These are phyloP conservation scores for Hypercompe scribonia DNA, from an alignment of 2,888 invertebrate genomes.

Conservation along the genomic window DNA sequence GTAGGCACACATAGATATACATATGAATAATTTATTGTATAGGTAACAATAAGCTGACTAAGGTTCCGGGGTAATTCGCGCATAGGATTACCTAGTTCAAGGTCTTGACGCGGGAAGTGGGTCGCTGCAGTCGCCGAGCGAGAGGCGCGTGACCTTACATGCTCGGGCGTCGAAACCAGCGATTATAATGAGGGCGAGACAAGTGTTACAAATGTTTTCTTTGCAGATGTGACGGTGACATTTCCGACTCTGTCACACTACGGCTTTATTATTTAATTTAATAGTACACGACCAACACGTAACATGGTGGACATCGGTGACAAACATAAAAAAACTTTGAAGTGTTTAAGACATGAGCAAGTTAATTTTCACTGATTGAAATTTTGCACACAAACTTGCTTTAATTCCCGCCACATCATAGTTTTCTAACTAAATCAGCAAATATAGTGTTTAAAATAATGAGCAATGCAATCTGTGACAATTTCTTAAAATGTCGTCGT, in stretches of 20 bases:
- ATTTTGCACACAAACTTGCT: no score
- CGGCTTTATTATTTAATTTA: neutral
- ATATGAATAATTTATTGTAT: neutral
- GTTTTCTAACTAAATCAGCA: no score
- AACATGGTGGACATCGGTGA: no score
- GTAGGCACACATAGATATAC: neutral
- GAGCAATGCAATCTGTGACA: no score
- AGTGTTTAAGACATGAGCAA: no score
- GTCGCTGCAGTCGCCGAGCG: slow-evolving; percentile 38
- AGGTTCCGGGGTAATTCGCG: slow-evolving; percentile 42
- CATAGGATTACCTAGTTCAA: slow-evolving; percentile 54
- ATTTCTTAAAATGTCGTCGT: no score
- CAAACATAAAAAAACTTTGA: no score
- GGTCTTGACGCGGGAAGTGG: slow-evolving; percentile 49
- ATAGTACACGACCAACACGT: no score
- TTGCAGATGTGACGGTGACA: neutral
- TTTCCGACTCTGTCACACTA: neutral
- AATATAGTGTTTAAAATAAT: no score
- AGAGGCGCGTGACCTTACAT: slow-evolving; percentile 36
- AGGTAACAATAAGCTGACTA: neutral
- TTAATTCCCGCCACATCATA: no score
- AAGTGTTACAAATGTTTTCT: slow-evolving; percentile 30
- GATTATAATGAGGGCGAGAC: slow-evolving; percentile 19
- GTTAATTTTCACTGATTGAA: no score
- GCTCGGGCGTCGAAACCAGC: slow-evolving; percentile 32